Evolutionary conservation across 1,140 invertebrate genomes (phyloP).

Genomic region (Teleopsis dalmanni): DNA sequence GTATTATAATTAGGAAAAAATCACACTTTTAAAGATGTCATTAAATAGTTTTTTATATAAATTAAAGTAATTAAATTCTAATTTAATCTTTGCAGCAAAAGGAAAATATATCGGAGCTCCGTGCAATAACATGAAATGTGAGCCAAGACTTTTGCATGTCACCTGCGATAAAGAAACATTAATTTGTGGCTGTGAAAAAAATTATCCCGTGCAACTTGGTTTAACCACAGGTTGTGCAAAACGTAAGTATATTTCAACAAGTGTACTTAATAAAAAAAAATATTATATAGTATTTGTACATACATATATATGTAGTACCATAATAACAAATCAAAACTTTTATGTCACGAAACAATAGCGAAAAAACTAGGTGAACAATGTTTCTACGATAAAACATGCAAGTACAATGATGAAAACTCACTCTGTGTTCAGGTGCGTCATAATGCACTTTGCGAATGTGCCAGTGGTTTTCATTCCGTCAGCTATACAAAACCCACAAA

Average conservation of each 20-base stretch:
- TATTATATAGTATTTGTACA: no score
- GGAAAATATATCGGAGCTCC: slow-evolving; percentile 69
- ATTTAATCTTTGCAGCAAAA: slow-evolving; percentile 46
- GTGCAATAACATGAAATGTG: slow-evolving; percentile 62
- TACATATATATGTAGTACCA: no score
- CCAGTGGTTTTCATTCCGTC: slow-evolving; percentile 67
- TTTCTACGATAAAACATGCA: slow-evolving; percentile 71
- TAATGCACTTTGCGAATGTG: slow-evolving; percentile 77
- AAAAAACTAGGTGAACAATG: slow-evolving; percentile 77
- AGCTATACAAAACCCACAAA: slow-evolving; percentile 62
- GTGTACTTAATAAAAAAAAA: no score
- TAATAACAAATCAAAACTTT: no score
- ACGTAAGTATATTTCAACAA: slow-evolving; percentile 61
- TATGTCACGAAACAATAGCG: no score
- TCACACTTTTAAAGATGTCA: no score
- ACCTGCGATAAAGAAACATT: slow-evolving; percentile 61
- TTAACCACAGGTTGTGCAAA: slow-evolving; percentile 69
- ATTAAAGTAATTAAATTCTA: not conserved
- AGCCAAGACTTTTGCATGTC: slow-evolving; percentile 62
- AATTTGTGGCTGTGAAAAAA: slow-evolving; percentile 67
- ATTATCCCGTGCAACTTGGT: slow-evolving; percentile 66
- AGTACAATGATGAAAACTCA: slow-evolving; percentile 66
- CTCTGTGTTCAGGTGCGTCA: slow-evolving; percentile 74
- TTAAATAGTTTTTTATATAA: no score
- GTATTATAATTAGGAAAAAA: no score